These are phyloP conservation scores for Aleiodes testaceus DNA, from an alignment of 2,888 invertebrate species.

Conservation along the genomic window DNA sequence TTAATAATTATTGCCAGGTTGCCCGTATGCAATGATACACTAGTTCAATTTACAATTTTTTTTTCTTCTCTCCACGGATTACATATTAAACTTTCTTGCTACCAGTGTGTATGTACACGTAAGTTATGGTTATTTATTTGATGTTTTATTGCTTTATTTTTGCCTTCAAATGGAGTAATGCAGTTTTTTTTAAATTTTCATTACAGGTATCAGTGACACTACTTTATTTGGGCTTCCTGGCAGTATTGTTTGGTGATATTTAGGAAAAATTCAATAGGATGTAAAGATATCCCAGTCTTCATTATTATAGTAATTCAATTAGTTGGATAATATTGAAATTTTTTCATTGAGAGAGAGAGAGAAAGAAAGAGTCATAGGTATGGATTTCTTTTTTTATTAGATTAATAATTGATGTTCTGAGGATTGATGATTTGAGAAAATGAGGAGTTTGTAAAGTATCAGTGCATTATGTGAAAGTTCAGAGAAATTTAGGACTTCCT, in stretches of 20 bases:
- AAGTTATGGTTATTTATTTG: not conserved
- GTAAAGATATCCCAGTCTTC: conserved; percentile 38
- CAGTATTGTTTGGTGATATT: conserved; percentile 31
- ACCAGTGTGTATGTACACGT: not conserved
- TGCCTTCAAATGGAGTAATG: not conserved
- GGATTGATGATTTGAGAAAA: not conserved
- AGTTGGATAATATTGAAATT: not conserved
- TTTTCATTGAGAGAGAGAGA: not conserved
- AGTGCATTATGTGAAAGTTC: no score
- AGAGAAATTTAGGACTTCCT: no score
- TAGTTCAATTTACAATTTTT: conserved; percentile 29
- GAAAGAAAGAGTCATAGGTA: conserved; percentile 13
- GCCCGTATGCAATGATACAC: conserved; percentile 35
- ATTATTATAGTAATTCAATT: conserved; percentile 24
- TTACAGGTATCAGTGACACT: conserved; percentile 56
- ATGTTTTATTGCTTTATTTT: conserved; percentile 13
- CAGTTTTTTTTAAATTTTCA: conserved; percentile 29
- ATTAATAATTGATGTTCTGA: not conserved
- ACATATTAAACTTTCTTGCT: not conserved
- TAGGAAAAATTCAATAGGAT: conserved; percentile 26
- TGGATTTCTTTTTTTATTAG: conserved; percentile 25
- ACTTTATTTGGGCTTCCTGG: conserved; percentile 29
- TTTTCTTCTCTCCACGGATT: not conserved
- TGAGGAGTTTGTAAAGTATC: no score
- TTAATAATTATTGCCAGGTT: conserved; percentile 52